Conservation (phyloP, 2,888 invertebrate species). For the Pseudococcus longispinus region DNA sequence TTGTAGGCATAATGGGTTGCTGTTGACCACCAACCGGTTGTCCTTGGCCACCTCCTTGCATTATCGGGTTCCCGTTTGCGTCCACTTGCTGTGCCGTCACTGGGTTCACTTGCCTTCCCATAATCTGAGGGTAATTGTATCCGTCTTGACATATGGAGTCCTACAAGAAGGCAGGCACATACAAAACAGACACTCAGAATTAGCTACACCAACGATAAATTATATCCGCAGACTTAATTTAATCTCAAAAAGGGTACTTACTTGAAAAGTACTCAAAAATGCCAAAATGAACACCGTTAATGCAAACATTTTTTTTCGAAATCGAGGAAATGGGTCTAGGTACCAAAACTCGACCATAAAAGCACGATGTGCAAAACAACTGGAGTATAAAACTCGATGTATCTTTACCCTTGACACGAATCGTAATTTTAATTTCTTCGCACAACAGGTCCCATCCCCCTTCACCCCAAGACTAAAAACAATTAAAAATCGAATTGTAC, state of each 20-base stretch:
- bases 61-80: not conserved
- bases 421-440: slow-evolving; percentile 9
- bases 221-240: not conserved
- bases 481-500: not conserved
- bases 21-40: not conserved
- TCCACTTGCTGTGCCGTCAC: not conserved
- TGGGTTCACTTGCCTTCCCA: not conserved
- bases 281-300: not conserved
- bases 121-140: not conserved
- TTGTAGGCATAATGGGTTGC: not conserved
- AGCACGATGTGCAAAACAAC: not conserved
- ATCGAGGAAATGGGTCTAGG: not conserved
- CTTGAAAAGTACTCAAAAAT: not conserved
- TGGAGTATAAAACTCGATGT: not conserved
- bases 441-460: not conserved
- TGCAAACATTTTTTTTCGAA: not conserved
- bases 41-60: not conserved
- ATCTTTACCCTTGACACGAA: slow-evolving; percentile 21
- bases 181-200: not conserved
- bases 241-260: not conserved
- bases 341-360: not conserved
- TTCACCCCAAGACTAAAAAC: not conserved
- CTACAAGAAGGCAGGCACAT: not conserved
- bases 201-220: not conserved
- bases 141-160: not conserved